A percentile compares a stretch with the other conserved stretches of the same genome.
Evolutionary conservation across 2,888 invertebrate genomes (phyloP).

Genomic region (Lycophotia porphyrea): DNA sequence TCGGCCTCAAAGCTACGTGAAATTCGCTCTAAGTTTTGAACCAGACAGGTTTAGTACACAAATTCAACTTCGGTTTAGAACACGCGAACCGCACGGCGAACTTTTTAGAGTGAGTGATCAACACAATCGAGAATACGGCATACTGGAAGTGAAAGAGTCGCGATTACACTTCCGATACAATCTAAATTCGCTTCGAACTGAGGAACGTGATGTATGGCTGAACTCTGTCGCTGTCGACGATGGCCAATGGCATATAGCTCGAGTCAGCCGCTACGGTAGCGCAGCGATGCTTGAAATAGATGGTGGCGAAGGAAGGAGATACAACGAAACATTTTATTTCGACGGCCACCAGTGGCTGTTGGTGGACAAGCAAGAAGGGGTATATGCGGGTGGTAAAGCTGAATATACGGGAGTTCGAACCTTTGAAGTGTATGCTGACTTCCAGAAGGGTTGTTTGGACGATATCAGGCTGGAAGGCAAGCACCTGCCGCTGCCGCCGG

Average conservation of each 20-base stretch:
- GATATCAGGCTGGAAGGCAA: slow-evolving; percentile 97
- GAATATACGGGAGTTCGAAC: slow-evolving; percentile 98
- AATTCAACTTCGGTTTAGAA: slow-evolving; percentile 97
- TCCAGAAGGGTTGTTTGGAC: slow-evolving; percentile 95
- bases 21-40: slow-evolving; percentile 98
- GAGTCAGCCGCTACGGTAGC: slow-evolving; percentile 97
- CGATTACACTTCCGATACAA: slow-evolving; percentile 97
- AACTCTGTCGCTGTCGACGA: slow-evolving; percentile 97
- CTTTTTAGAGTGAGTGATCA: slow-evolving; percentile 98
- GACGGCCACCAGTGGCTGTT: slow-evolving; percentile 97
- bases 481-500: slow-evolving; percentile 97
- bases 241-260: slow-evolving; percentile 99
- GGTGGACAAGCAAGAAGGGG: slow-evolving; percentile 98
- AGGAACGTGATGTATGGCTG: slow-evolving; percentile 97
- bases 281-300: slow-evolving; percentile 98
- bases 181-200: slow-evolving; percentile 96
- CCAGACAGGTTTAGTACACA: slow-evolving; percentile 98
- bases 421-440: slow-evolving; percentile 98
- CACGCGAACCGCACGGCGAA: slow-evolving; percentile 97
- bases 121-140: slow-evolving; percentile 98
- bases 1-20: slow-evolving; percentile 98
- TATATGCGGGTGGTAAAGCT: slow-evolving; percentile 98
- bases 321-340: slow-evolving; percentile 97
- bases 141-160: slow-evolving; percentile 97
- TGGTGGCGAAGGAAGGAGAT: slow-evolving; percentile 97